These are phyloP conservation scores for Ophioderma brevispina DNA, from an alignment of 35 echinoderm and acorn worm species.

Conservation along the genomic window DNA sequence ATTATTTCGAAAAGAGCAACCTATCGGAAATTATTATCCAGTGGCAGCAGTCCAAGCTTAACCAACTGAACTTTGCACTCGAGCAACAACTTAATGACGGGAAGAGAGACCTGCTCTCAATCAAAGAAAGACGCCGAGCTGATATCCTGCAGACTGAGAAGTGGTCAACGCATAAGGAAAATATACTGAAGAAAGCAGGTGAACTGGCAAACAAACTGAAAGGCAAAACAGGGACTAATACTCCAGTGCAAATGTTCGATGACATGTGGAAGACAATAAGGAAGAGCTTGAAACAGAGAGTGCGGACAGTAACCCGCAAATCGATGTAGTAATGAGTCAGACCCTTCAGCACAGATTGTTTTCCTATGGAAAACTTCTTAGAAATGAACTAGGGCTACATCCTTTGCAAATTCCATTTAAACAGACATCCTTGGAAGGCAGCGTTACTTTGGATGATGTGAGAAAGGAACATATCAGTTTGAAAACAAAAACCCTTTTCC, in stretches of 20 bases:
- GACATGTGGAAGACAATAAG: background rate
- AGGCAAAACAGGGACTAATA: background rate
- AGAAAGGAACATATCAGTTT: slow-evolving; percentile 12
- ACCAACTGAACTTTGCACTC: slow-evolving; percentile 23
- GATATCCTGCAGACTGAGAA: slow-evolving; percentile 14
- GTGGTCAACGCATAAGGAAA: background rate
- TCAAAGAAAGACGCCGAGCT: slow-evolving; percentile 9
- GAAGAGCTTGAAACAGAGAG: background rate
- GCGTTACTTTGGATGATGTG: background rate
- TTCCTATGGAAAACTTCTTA: background rate
- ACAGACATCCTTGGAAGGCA: background rate
- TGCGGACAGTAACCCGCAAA: background rate
- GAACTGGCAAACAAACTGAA: background rate
- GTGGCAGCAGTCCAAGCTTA: slow-evolving; percentile 26
- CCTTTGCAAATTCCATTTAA: background rate
- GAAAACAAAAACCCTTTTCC: background rate
- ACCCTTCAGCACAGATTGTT: background rate
- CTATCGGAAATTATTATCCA: slow-evolving; percentile 24
- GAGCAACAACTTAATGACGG: background rate
- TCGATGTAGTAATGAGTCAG: background rate
- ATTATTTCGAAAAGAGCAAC: slow-evolving; percentile 32
- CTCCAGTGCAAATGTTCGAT: background rate
- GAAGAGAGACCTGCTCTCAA: slow-evolving; percentile 4
- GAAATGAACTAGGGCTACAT: background rate
- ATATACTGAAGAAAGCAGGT: background rate